Evolutionary conservation across 1,140 invertebrate genomes (phyloP).

Genomic region (Pogonomyrmex barbatus): DNA sequence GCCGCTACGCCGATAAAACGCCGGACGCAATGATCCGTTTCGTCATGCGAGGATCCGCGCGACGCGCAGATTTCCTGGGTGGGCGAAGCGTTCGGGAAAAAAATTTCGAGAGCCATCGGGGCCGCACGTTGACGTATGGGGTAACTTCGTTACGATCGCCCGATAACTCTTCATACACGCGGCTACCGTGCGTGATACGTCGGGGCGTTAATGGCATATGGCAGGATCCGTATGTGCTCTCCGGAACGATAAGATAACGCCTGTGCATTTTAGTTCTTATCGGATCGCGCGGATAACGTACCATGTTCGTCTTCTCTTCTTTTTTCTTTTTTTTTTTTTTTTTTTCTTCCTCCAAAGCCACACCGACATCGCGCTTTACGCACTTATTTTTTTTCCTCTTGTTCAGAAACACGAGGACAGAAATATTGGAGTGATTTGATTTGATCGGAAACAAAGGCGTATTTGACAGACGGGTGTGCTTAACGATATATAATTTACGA

Average conservation of each 20-base stretch:
- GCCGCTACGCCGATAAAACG: slow-evolving; percentile 42
- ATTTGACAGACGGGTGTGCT: too few relatives aligned
- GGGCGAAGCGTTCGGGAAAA: slow-evolving; percentile 32
- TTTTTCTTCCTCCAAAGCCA: slow-evolving; percentile 45
- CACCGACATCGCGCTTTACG: not conserved
- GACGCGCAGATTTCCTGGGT: slow-evolving; percentile 53
- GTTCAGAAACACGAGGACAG: not conserved
- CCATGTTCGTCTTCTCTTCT: slow-evolving; percentile 32
- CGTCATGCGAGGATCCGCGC: slow-evolving; percentile 46
- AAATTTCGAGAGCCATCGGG: slow-evolving; percentile 53
- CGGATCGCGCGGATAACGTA: slow-evolving; percentile 36
- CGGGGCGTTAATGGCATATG: slow-evolving; percentile 79
- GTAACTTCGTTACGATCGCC: slow-evolving; percentile 62
- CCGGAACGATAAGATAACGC: slow-evolving; percentile 79
- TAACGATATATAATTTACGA: too few relatives aligned
- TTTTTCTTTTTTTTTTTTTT: slow-evolving; percentile 54
- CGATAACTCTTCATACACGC: slow-evolving; percentile 69
- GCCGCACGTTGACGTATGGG: slow-evolving; percentile 50
- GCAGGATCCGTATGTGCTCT: slow-evolving; percentile 64
- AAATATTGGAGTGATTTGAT: slow-evolving; percentile 39
- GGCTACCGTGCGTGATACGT: slow-evolving; percentile 62
- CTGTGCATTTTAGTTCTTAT: slow-evolving; percentile 78
- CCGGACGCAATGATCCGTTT: slow-evolving; percentile 59
- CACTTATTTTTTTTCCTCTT: slow-evolving; percentile 52
- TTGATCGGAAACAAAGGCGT: slow-evolving; percentile 23